Conservation (phyloP, 2,113 vertebrate species). For the Gymnogyps californianus region DNA sequence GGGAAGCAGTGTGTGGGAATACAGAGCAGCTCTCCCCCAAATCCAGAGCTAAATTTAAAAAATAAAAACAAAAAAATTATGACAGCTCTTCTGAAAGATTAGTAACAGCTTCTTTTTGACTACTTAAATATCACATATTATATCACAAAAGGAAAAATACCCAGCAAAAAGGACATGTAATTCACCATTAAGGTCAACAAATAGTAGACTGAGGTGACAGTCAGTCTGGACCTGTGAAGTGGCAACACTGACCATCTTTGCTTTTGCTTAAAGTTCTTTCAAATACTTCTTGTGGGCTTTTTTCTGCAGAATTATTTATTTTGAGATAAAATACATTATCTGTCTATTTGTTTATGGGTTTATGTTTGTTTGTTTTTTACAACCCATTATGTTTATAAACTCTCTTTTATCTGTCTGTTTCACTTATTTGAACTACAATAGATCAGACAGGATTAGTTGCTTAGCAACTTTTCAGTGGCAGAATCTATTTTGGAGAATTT, state of each 20-base stretch:
- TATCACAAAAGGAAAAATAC: not conserved
- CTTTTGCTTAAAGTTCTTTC: not conserved
- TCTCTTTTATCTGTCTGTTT: conserved; percentile 49
- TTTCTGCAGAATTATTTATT: not conserved
- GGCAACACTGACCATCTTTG: not conserved
- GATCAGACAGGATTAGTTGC: conserved; percentile 55
- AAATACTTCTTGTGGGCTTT: not conserved
- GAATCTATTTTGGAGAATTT: conserved; percentile 53
- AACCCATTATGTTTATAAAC: conserved; percentile 51
- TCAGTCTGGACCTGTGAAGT: not conserved
- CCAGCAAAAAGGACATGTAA: not conserved
- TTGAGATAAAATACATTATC: not conserved
- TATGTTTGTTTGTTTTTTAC: conserved; percentile 33
- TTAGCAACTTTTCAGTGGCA: conserved; percentile 60
- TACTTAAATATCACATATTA: not conserved
- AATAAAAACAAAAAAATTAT: not conserved
- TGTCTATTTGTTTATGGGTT: not conserved
- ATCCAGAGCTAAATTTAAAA: not conserved
- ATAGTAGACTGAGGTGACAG: not conserved
- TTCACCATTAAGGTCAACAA: not conserved
- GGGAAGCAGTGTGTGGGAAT: accelerated
- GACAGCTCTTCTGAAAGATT: not conserved
- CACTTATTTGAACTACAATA: conserved; percentile 46
- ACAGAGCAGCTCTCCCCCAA: not conserved
- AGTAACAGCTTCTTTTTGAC: not conserved